Evolutionary conservation across 2,888 invertebrate species (phyloP), one percentile per base, ranked within the genome.

Genomic region (Periphyllus acericola): DNA sequence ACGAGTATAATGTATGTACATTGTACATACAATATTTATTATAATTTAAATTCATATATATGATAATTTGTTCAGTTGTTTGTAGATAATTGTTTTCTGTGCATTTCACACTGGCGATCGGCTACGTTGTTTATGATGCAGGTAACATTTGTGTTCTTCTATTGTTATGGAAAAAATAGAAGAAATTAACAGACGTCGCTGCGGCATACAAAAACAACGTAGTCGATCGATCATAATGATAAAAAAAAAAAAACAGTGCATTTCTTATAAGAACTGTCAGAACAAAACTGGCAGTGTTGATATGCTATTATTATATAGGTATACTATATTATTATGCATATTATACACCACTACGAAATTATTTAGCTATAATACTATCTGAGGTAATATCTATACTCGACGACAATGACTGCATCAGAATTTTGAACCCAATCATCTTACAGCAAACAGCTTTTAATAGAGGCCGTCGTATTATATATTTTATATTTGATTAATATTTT

Each of bases 161-260:
- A 76, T 76, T 76, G 46, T 76, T 76, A 40, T 3, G 29, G 76
- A 3, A 60, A 60, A 60, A 60, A 6, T 8, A 25, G 60, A 29
- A 76, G 29, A 76, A 76, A 76, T 76, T 40, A 76, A 76, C 76
- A 40, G 76, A 29, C 46, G 46, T n/a, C 29, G 46, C 40, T 40
- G 76, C 76, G 29, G 40, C 76, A 46, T 19, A 29, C 29, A 46
- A 60, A 40, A 29, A n/a, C 34, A 25, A n/a, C 75, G 29, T 75
- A 29, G 32, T 21, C 66, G n/a, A 81, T 81, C 36, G 60, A 19
- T 34, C 60, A 1, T 55, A 60, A 17, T 40, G 80, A 68, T 81
- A 60, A 68, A 34, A 76, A 75, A 76, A 29, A 46, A 40, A 76
- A 76, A 46, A 76, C 25, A 76, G 29, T n/a, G n/a, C 76, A 76